A percentile compares a stretch with the other conserved stretches of the same genome.
Evolutionary conservation across 2,888 invertebrate genomes (phyloP).

Genomic region (Chelonus formosanus): DNA sequence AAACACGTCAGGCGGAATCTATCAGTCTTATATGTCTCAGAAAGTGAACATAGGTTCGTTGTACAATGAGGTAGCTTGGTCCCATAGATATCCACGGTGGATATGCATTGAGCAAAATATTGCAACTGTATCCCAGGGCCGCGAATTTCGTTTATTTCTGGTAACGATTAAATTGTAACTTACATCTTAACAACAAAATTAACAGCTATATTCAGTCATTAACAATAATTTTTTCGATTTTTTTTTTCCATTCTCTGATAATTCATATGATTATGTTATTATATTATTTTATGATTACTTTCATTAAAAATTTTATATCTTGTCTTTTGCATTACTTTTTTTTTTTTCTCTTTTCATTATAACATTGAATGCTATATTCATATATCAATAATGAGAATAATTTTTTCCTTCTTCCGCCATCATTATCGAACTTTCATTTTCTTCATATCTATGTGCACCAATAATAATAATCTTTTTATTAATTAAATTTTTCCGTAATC

Average conservation of each 20-base stretch:
- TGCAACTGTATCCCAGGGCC: slow-evolving; percentile 61
- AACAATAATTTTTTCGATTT: slow-evolving; percentile 39
- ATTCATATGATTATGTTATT: too few relatives aligned
- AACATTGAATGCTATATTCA: too few relatives aligned
- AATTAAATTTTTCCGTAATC: background rate
- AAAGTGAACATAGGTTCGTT: slow-evolving; percentile 39
- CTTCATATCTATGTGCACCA: slow-evolving; percentile 38
- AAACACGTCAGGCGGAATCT: slow-evolving; percentile 35
- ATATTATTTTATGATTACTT: too few relatives aligned
- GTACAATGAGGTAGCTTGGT: slow-evolving; percentile 47
- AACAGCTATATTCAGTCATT: slow-evolving; percentile 54
- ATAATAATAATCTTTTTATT: slow-evolving; percentile 23
- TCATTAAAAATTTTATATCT: too few relatives aligned
- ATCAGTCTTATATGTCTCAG: slow-evolving; percentile 44
- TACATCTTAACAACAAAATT: slow-evolving; percentile 52
- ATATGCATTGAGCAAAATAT: slow-evolving; percentile 54
- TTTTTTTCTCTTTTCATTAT: too few relatives aligned
- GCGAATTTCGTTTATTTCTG: slow-evolving; percentile 37
- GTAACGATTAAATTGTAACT: slow-evolving; percentile 48
- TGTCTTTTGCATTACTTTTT: too few relatives aligned
- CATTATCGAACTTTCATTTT: slow-evolving; percentile 13
- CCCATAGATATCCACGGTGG: slow-evolving; percentile 39
- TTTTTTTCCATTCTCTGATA: slow-evolving; percentile 15
- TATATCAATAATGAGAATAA: background rate
- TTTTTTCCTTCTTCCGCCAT: slow-evolving; percentile 12